These are phyloP conservation scores for Scaptodrosophila latifasciaeformis DNA, from an alignment of 2,888 invertebrate species.

Conservation along the genomic window DNA sequence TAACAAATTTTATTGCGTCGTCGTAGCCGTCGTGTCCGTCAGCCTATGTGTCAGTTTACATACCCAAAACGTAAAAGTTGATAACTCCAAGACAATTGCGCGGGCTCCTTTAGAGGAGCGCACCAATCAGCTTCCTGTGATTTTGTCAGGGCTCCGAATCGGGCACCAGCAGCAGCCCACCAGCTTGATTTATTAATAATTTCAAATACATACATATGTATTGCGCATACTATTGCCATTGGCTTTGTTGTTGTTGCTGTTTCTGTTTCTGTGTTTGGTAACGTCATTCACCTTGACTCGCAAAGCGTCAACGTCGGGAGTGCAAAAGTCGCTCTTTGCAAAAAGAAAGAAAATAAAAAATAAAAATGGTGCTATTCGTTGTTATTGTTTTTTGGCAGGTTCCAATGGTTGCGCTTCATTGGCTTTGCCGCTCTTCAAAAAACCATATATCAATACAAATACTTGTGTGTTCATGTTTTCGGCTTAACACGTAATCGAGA, in stretches of 20 bases:
- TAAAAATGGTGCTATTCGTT: slow-evolving; percentile 16
- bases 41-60: slow-evolving; percentile 6
- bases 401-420: slow-evolving; percentile 29
- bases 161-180: slow-evolving; percentile 15
- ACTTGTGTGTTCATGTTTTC: no score
- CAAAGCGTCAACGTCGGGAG: slow-evolving; percentile 26
- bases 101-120: no score
- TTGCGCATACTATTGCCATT: background rate
- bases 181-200: slow-evolving; percentile 61
- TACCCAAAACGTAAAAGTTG: slow-evolving; percentile 15
- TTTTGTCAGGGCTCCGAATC: background rate
- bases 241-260: slow-evolving; percentile 27
- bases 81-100: background rate
- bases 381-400: slow-evolving; percentile 7
- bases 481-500: no score
- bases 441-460: no score
- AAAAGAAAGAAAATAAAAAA: background rate
- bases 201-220: slow-evolving; percentile 32
- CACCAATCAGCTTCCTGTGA: slow-evolving; percentile 4
- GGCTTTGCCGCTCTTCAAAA: no score
- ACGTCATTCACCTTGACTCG: slow-evolving; percentile 62
- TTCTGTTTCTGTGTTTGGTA: slow-evolving; percentile 43
- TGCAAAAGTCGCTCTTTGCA: slow-evolving; percentile 50
- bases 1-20: slow-evolving; percentile 46
- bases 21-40: slow-evolving; percentile 12